Percentiles rank a stretch among this genome's conserved stretches.
Conservation (phyloP, 2,797 vertebrate genomes). For the Agapornis canus region DNA sequence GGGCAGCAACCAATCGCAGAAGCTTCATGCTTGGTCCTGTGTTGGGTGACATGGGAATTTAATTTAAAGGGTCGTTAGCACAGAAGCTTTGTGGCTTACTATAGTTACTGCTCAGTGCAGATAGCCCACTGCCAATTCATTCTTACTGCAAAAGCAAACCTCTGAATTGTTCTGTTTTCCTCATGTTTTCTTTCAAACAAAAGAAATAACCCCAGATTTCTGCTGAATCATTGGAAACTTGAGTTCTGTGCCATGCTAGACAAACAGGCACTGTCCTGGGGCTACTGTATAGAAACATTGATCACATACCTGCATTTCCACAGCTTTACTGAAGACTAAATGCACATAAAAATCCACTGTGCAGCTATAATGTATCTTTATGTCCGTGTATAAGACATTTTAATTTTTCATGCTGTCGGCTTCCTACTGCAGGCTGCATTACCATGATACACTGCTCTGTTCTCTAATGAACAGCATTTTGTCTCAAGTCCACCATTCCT, state of each 20-base stretch:
- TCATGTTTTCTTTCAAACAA: neutral
- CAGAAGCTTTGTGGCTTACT: neutral
- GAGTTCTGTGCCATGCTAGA: neutral
- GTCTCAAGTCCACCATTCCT: neutral
- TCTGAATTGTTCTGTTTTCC: neutral
- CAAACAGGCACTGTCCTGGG: neutral
- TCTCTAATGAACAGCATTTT: neutral
- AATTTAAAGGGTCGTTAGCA: neutral
- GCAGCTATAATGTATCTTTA: neutral
- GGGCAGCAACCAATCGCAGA: neutral
- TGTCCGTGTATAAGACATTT: neutral
- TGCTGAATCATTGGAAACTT: neutral
- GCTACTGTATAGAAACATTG: neutral
- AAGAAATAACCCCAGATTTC: neutral
- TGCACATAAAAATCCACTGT: neutral
- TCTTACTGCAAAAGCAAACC: neutral
- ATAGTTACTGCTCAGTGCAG: neutral
- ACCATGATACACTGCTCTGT: neutral
- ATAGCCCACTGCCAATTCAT: neutral
- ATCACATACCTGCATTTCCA: neutral
- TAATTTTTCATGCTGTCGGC: neutral
- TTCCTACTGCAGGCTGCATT: neutral
- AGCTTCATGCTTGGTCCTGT: fast-evolving
- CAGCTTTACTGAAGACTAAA: neutral
- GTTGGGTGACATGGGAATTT: neutral